phyloP scores from a whole-genome alignment of 2,888 invertebrate species.

The Sepiola atlantica region DNA sequence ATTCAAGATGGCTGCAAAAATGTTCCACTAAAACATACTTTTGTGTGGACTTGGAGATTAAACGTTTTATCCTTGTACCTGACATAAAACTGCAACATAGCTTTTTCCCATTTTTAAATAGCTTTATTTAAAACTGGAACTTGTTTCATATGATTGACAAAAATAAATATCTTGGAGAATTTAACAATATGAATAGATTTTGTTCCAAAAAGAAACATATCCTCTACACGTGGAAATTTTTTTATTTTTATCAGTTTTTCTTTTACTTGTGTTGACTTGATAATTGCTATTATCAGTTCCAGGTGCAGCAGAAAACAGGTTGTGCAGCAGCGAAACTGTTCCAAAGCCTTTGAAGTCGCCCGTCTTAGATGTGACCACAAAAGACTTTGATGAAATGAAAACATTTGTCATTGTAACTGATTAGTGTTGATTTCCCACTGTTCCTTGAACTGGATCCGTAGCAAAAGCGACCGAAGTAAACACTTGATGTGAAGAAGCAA shows the following conservation, averaged over 20 bases:
- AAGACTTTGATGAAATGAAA: background rate
- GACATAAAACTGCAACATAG: no score
- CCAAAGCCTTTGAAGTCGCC: background rate
- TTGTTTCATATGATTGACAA: no score
- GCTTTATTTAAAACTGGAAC: no score
- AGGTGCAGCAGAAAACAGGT: constrained; percentile 19
- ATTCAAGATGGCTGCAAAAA: no score
- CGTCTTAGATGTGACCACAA: background rate
- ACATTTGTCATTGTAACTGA: background rate
- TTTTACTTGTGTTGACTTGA: background rate
- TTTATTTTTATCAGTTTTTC: background rate
- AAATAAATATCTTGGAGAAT: background rate
- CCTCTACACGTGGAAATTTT: background rate
- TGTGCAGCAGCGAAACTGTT: background rate
- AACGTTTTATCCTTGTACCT: no score
- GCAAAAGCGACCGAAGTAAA: background rate
- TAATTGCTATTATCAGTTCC: background rate
- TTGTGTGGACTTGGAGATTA: no score
- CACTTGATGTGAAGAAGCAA: background rate
- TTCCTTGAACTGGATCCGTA: background rate
- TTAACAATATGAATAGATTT: background rate
- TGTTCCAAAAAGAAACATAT: background rate
- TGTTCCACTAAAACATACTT: no score
- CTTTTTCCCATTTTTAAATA: no score
- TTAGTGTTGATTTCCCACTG: background rate